Conservation (phyloP, 2,797 vertebrate species). For the Acanthurus tractus region DNA sequence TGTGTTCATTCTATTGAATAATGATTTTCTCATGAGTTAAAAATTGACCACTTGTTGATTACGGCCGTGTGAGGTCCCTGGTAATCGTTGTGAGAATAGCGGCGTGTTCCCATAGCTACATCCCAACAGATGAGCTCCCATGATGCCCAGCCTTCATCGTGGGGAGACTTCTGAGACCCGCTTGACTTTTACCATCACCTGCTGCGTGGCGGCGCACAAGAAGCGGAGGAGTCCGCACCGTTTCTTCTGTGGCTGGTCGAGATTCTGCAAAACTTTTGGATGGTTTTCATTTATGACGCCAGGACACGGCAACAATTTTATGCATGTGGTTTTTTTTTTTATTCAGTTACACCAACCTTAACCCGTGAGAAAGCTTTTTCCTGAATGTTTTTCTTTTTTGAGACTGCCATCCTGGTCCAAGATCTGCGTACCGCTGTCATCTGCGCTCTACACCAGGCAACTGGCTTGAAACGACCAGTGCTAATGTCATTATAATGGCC, state of each 20-base stretch:
- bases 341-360: neutral
- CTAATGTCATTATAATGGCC: slow-evolving; percentile 52
- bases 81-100: slow-evolving; percentile 42
- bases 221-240: neutral
- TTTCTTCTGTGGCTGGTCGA: neutral
- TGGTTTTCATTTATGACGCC: neutral
- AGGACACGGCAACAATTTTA: neutral
- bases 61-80: slow-evolving; percentile 2
- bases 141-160: slow-evolving; percentile 53
- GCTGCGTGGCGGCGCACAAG: slow-evolving; percentile 22
- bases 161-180: slow-evolving; percentile 15
- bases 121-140: slow-evolving; percentile 77
- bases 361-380: neutral
- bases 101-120: slow-evolving; percentile 82
- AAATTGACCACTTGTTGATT: slow-evolving; percentile 47
- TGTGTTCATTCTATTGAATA: neutral
- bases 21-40: slow-evolving; percentile 7
- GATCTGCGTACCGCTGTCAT: slow-evolving; percentile 1
- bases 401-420: neutral
- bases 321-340: slow-evolving; percentile 12
- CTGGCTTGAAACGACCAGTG: slow-evolving; percentile 35
- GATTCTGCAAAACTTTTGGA: neutral
- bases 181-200: slow-evolving; percentile 26
- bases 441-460: neutral
- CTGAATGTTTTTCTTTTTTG: neutral